Conservation (phyloP, 2,113 vertebrate species). For the Oostethus manadensis region DNA sequence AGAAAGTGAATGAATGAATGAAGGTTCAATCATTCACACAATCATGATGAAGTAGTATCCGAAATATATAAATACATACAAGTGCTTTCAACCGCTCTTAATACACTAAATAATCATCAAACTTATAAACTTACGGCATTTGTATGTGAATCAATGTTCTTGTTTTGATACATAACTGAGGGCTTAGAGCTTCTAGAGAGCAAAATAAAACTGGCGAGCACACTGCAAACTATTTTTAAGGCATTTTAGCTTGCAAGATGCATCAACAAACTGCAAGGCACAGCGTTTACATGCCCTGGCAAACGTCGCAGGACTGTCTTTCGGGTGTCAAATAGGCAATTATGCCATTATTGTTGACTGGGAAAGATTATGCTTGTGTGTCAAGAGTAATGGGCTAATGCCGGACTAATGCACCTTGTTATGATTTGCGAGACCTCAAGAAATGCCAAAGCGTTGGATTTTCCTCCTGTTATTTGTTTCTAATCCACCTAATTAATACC, state of each 20-base stretch:
- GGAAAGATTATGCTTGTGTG: slow-evolving; percentile 10
- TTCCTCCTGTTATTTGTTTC: slow-evolving; percentile 42
- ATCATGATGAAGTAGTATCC: too few relatives aligned
- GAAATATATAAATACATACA: too few relatives aligned
- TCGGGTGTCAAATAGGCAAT: slow-evolving; percentile 14
- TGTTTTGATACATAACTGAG: too few relatives aligned
- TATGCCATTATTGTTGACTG: slow-evolving; percentile 9
- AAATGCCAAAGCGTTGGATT: slow-evolving; percentile 46
- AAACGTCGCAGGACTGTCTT: slow-evolving; percentile 10
- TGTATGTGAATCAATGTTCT: too few relatives aligned
- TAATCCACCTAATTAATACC: slow-evolving; percentile 56
- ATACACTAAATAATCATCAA: too few relatives aligned
- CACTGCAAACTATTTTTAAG: not conserved
- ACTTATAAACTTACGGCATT: too few relatives aligned
- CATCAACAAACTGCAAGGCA: slow-evolving; percentile 1
- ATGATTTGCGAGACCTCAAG: slow-evolving; percentile 18
- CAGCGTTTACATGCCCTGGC: not conserved
- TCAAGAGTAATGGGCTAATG: slow-evolving; percentile 14
- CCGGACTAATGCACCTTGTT: slow-evolving; percentile 21
- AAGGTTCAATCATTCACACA: too few relatives aligned
- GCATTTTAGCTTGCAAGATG: not conserved
- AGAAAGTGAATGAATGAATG: too few relatives aligned
- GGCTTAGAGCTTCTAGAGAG: not conserved
- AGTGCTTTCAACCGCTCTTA: too few relatives aligned
- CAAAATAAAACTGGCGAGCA: not conserved